Evolutionary conservation across 2,797 vertebrate genomes (phyloP), one percentile per base, ranked within the genome.

Genomic region (Urophycis tenuis): DNA sequence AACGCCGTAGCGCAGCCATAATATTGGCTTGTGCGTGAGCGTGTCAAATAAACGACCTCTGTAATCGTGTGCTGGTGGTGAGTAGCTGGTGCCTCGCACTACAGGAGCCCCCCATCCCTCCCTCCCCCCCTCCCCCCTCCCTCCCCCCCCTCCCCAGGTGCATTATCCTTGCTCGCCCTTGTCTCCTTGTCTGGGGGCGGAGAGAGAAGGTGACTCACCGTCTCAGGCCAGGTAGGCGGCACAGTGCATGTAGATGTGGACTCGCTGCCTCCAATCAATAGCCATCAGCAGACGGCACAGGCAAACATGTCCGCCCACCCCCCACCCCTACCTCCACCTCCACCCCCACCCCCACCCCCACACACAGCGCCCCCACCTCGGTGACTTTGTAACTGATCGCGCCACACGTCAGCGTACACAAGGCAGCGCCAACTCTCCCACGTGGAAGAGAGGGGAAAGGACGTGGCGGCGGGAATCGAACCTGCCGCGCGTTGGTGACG

Each of bases 201-300:
- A 83, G 75, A 79, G 77, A 83, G n/a, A 78, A 84, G 80, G 82
- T 87, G 82, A 88, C 81, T 74, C n/a, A 11, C 82, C 41, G 76
- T 60, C 77, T 82, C 17, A 14, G 78, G 86, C 84, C 83, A 87
- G 80, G 83, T 87, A 82, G 85, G 80, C 76, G 84, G 60, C 77
- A 77, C 72, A 83, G 77, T 81, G 83, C 84, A 86, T 88, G 83
- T 85, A 84, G 84, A 87, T 77, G 83, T 73, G 78, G 79, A 76
- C 82, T 79, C 81, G 86, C 86, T 85, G 79, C 77, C 60, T 80
- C 81, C 74, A 80, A 89, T 90, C 89, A 79, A 90, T 89, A 90
- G 76, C 87, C 85, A 90, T 90, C 87, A 91, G 78, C 82, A 75
- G 75, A 80, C 80, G 81, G 75, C 83, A 81, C 79, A 79, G 80